These are phyloP conservation scores for Echinops telfairi DNA, from an alignment of 2,113 vertebrate species.

Conservation along the genomic window DNA sequence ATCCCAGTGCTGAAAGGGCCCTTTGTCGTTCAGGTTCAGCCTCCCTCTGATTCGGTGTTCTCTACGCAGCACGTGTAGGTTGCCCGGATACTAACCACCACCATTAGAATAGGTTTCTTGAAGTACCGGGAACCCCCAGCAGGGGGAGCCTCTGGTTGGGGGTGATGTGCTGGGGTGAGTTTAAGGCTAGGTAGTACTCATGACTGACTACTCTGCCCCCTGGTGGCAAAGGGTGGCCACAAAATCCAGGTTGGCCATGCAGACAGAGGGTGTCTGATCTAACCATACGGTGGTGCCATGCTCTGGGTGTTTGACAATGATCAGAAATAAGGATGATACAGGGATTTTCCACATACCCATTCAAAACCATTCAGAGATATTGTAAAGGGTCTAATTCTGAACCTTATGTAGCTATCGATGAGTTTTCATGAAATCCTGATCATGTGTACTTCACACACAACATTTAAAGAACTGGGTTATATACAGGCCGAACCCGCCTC, in stretches of 20 bases:
- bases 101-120: not conserved
- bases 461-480: not conserved
- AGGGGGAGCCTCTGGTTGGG: not conserved
- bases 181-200: rapidly evolving
- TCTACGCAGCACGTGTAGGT: rapidly evolving
- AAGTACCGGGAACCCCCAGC: rapidly evolving
- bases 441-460: not conserved
- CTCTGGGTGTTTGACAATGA: not conserved
- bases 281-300: rapidly evolving
- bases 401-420: not conserved
- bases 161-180: too few species aligned
- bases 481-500: not conserved
- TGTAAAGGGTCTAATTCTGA: not conserved
- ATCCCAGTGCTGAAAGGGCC: not conserved
- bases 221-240: slow-evolving; percentile 19
- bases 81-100: not conserved
- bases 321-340: not conserved
- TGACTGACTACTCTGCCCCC: slow-evolving; percentile 19
- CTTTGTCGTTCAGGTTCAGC: too few species aligned
- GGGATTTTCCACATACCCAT: not conserved
- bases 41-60: too few species aligned
- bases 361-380: not conserved
- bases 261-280: not conserved
- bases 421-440: not conserved
- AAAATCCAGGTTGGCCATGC: not conserved